phyloP scores from a whole-genome alignment of 2,113 vertebrate species.

The Solea solea region DNA sequence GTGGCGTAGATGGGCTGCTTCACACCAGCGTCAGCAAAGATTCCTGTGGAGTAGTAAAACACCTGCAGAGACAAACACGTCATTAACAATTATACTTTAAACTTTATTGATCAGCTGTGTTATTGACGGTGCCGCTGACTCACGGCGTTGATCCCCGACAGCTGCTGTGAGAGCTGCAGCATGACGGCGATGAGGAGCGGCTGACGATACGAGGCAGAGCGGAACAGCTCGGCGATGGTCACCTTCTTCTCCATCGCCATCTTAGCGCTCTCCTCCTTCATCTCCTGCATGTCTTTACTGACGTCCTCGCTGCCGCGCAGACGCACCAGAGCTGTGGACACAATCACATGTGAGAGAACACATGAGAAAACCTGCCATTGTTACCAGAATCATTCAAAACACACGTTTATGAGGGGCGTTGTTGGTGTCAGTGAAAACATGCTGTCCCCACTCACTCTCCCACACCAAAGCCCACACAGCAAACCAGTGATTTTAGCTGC shows the following conservation, averaged over 20 bases:
- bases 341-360: neutral
- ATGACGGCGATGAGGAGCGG: slow-evolving; percentile 90
- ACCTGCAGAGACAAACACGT: slow-evolving; percentile 79
- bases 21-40: slow-evolving; percentile 89
- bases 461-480: too few relatives aligned
- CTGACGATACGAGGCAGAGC: slow-evolving; percentile 83
- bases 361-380: too few relatives aligned
- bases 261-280: slow-evolving; percentile 93
- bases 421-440: too few relatives aligned
- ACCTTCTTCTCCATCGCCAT: slow-evolving; percentile 92
- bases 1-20: slow-evolving; percentile 90
- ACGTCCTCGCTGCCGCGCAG: slow-evolving; percentile 89
- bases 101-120: neutral
- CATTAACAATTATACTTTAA: neutral
- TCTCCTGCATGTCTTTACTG: slow-evolving; percentile 89
- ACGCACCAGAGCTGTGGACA: slow-evolving; percentile 84
- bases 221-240: slow-evolving; percentile 90
- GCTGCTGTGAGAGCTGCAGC: slow-evolving; percentile 96
- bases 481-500: too few relatives aligned
- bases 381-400: too few relatives aligned
- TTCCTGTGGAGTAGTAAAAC: slow-evolving; percentile 96
- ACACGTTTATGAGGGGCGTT: too few relatives aligned
- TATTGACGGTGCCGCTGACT: slow-evolving; percentile 52
- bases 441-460: too few relatives aligned
- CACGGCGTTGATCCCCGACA: slow-evolving; percentile 97